phyloP scores from a whole-genome alignment of 30 jellyfish, hydroid and myxozoan species.

The Cassiopea xamachana region DNA sequence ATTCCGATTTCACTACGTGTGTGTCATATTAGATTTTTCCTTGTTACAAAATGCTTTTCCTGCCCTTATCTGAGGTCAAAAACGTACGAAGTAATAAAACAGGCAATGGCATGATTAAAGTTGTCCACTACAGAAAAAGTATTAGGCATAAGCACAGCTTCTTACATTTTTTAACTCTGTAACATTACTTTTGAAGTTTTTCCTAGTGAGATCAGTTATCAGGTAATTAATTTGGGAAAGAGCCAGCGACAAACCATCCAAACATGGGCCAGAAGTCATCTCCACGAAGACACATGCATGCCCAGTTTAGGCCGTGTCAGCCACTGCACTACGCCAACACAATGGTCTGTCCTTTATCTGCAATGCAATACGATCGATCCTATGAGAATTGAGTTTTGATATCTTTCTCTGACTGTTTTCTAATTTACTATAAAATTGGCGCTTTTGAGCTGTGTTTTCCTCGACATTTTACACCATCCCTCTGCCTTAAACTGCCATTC shows the following conservation, averaged over 20 bases:
- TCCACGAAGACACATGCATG: constrained; percentile 78
- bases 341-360: background rate
- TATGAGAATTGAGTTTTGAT: background rate
- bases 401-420: background rate
- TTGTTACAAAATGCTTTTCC: too few species aligned
- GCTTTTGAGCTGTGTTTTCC: background rate
- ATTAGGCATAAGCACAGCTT: too few species aligned
- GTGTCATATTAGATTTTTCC: too few species aligned
- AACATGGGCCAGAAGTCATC: constrained; percentile 95
- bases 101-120: too few species aligned
- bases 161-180: constrained; percentile 87
- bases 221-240: constrained; percentile 97
- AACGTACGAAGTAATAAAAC: too few species aligned
- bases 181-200: constrained; percentile 86
- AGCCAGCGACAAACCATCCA: constrained; percentile 99
- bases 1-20: too few species aligned
- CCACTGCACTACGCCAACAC: constrained; percentile 36
- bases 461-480: background rate
- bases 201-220: constrained; percentile 87
- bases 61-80: too few species aligned
- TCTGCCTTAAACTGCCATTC: background rate
- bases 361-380: background rate
- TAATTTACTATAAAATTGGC: background rate
- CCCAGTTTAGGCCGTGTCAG: constrained; percentile 78
- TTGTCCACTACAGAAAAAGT: too few species aligned